Base-by-base conservation (phyloP, 2,113 vertebrate genomes). In the Microcebus tavaratra region DNA sequence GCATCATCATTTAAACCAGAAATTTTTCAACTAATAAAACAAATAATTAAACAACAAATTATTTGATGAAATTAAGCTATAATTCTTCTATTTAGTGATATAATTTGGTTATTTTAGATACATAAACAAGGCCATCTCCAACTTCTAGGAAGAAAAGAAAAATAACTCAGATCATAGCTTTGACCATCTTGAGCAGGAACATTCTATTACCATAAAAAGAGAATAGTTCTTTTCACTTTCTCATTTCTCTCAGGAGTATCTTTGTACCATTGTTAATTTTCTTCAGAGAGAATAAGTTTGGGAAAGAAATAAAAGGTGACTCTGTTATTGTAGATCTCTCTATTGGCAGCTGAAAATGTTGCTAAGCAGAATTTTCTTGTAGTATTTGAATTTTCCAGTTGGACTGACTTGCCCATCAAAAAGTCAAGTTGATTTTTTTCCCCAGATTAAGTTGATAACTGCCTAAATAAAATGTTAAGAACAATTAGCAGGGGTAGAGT, bases 341-440 rank as follows among this genome's bases (percentile, higher is more conserved):
- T 87, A 50, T 96, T 79, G 97, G 70, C 84, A 92, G 72, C 95
- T 96, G 82, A 98, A 98, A 97, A 76, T 86, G 14, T 97, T 98
- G 73, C 92, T 97, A 79, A 91, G 65, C 0, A 36, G 70, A 97
- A 63, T 96, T 98, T 97, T 98, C 97, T 98, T 98, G 86, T 95
- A 98, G 97, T 95, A 98, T 97, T 97, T 96, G 82, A 98, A 97
- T 98, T 98, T 98, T 98, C 97, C 95, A 96, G 83, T 97, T 98
- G 98, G 93, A 97, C 98, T 98, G 96, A 96, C 88, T 98, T 98
- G 80, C 65, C 97, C 98, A 96, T 98, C 98, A 98, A 96, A 97
- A 97, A 98, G 97, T 97, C 95, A 98, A 94, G 90, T 75, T 95
- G 67, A 81, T 97, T 97, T 97, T 96, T 93, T 98, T 90, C 29